A percentile compares a stretch with the other conserved stretches of the same genome.
Conservation (phyloP, 2,888 invertebrate genomes). For the Gordius sp. region DNA sequence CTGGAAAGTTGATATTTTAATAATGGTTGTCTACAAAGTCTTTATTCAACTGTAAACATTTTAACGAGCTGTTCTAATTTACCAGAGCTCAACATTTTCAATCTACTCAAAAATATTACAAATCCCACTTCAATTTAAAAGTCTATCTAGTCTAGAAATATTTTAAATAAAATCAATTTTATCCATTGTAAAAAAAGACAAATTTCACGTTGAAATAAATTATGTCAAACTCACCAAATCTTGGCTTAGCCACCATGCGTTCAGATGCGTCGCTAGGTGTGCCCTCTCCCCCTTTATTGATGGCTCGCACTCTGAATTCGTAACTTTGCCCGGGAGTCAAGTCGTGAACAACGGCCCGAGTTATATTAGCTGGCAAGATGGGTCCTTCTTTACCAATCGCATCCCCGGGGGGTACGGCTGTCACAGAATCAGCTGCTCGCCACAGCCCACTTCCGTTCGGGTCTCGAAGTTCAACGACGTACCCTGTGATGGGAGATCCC, state of each 20-base stretch:
- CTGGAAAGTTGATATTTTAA: too few relatives aligned
- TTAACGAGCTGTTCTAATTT: too few relatives aligned
- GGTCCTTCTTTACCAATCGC: slow-evolving; percentile 69
- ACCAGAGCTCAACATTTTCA: too few relatives aligned
- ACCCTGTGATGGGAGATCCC: slow-evolving; percentile 53
- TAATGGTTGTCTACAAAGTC: too few relatives aligned
- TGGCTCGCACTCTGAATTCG: slow-evolving; percentile 66
- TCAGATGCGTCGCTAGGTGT: slow-evolving; percentile 63
- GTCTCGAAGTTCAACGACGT: slow-evolving; percentile 21
- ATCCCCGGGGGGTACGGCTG: slow-evolving; percentile 77
- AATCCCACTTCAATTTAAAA: too few relatives aligned
- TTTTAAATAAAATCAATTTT: too few relatives aligned
- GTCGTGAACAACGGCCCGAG: slow-evolving; percentile 55
- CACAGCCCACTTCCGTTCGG: slow-evolving; percentile 44
- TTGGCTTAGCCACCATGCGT: slow-evolving; percentile 32
- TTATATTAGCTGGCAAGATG: slow-evolving; percentile 36
- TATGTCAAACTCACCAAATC: slow-evolving; percentile 1
- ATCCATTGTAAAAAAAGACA: too few relatives aligned
- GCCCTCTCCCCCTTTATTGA: slow-evolving; percentile 70
- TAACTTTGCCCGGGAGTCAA: slow-evolving; percentile 71
- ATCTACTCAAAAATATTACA: too few relatives aligned
- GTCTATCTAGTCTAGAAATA: too few relatives aligned
- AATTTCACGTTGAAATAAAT: too few relatives aligned
- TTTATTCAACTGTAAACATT: too few relatives aligned
- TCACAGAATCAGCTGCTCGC: slow-evolving; percentile 61